Percentiles rank a stretch among this genome's conserved stretches.
Conservation (phyloP, 2,888 invertebrate species). For the Tipula unca region DNA sequence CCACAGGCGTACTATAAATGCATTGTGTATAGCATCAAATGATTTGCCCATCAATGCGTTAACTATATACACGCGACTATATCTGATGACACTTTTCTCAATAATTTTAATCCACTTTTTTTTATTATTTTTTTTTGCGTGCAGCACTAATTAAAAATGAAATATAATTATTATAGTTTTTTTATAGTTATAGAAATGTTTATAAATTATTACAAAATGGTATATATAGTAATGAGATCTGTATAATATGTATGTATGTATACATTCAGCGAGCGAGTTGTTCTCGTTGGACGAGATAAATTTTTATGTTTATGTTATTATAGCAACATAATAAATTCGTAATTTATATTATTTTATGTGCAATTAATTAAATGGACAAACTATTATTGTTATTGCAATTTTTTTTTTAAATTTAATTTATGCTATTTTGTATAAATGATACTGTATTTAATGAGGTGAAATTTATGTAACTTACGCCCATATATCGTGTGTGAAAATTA, state of each 20-base stretch:
- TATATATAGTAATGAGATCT: neutral
- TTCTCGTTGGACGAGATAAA: neutral
- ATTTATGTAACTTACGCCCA: neutral
- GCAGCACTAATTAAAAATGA: conserved; percentile 2
- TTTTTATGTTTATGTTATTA: neutral
- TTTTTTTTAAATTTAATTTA: neutral
- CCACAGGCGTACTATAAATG: neutral
- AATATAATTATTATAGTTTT: neutral
- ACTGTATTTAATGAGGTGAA: neutral
- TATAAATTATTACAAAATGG: neutral
- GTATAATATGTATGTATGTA: no score
- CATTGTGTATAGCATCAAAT: neutral
- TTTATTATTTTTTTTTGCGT: neutral
- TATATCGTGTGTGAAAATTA: neutral
- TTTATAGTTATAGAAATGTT: neutral
- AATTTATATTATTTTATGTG: neutral
- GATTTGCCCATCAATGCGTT: neutral
- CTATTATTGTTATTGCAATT: neutral
- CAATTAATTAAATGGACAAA: neutral
- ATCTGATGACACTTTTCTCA: neutral
- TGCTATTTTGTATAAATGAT: neutral
- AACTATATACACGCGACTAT: neutral
- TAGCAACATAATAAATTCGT: neutral
- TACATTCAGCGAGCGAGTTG: neutral
- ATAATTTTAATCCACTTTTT: neutral